Base-by-base conservation (phyloP, 2,888 invertebrate genomes). In the Caenorhabditis zanzibari region DNA sequence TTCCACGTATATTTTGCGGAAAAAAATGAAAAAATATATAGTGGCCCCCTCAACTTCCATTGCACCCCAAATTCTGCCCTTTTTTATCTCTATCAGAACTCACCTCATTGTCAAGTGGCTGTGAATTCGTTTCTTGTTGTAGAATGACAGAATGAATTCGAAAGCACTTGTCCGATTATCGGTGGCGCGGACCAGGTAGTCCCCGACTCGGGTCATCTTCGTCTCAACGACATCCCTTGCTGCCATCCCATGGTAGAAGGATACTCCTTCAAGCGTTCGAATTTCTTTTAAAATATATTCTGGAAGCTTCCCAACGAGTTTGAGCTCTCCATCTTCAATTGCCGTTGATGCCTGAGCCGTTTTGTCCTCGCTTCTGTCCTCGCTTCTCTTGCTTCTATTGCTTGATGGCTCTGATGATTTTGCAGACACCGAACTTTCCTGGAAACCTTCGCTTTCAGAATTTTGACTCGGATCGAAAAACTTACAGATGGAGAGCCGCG, bases 111-210 rank as follows among this genome's bases (percentile, higher is more conserved):
- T 82, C 6, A 81, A 38, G 59, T 84, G 80, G 0, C 41, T 24
- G 28, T 58, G 49, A 14, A 56, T 26, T 19, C 74, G 41, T 19
- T 82, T 56, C 9, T 66, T 73, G n/a, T 56, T 79, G 54, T 59
- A 61, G 10, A 84, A 47, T 10, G 82, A 81, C 16, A 87, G 35
- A n/a, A 87, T 64, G 22, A 82, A 72, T 47, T 81, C 86, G 32
- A 64, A 82, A 24, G 74, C 64, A 9, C 72, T 82, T 14, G 52
- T 81, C 22, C 80, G 72, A 35, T 76, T 64, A 61, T 85, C 86
- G 2, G 86, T 85, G 22, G 88, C 84, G 0, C 90, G 85, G 19
- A 90, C 87, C 16, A 88, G 64, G 66, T 85, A 90, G 58, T 88
- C 88, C 32, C 90, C 90, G 12, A 19, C 16, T 56, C 66, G 24